Evolutionary conservation across 2,888 invertebrate genomes (phyloP), one percentile per base, ranked within the genome.

Genomic region (Tenthredo distinguenda): DNA sequence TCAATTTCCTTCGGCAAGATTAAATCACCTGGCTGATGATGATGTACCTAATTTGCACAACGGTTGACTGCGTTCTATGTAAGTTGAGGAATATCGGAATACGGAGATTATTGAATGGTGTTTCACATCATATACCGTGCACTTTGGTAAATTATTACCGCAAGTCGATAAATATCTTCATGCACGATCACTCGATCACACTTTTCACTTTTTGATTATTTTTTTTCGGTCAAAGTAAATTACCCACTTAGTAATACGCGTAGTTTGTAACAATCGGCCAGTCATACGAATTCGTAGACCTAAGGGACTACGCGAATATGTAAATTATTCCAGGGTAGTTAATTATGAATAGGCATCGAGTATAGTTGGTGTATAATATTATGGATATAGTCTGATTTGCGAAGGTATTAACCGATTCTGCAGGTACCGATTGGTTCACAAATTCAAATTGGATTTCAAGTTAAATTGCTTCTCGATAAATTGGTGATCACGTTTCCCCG

Each of bases 401-500:
- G 15, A 62, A 62, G n/a, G 81, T 26, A 62, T 81, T 62, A 62
- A 62, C 81, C 40, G 21, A 34, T 81, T 26, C 40, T 26, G 62
- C 26, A 62, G 34, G 12, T 40, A 81, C 62, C 40, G 40, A 81
- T 81, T 62, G 58, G 62, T 62, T n/a, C 43, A 81, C n/a, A 62
- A 81, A 21, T 81, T 40, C 58, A 62, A 81, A 81, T 81, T 81
- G 37, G 81, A 62, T 40, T 62, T 50, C 9, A 12, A 37, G 62
- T 81, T 62, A 26, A 81, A 81, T 81, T 62, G 62, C 81, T 81
- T 40, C 40, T 12, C 81, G 62, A 81, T 81, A 81, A 81, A 81
- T 81, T 81, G 81, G 21, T 40, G 21, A 50, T 81, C 18, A 77
- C 55, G 21, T 26, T 58, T 37, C 37, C 62, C 81, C 62, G 7